Evolutionary conservation across 2,113 vertebrate genomes (phyloP), one percentile per base, ranked within the genome.

Genomic region (Turdus rufiventris): DNA sequence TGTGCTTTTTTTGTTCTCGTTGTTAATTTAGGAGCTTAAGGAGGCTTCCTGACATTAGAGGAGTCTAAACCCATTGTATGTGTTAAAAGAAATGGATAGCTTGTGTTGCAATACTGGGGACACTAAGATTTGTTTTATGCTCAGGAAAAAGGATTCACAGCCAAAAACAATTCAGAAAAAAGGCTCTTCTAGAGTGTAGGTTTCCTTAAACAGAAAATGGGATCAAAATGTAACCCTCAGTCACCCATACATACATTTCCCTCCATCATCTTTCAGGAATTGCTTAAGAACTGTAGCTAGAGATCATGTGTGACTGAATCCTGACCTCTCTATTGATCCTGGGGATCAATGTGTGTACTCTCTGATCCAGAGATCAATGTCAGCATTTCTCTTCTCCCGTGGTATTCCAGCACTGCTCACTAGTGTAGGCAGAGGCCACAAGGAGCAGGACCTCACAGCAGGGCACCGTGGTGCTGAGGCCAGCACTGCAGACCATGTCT

Each of bases 311-410:
- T 76, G 93, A 68, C 74, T 91, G 95, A 85, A 85, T 83, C 62
- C 33, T 93, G 71, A 88, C 81, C 90, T 85, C 74, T 65, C 18
- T 74, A 45, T 88, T 82, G 93, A 91, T 95, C 40, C 74, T 45
- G 16, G 28, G 86, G 73, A 88, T 93, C 89, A 89, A 5, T 89
- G 40, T 85, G 19, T 65, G 33, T 57, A 45, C 58, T 74, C 57
- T 50, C 28, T 88, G 82, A 89, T 91, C 50, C 89, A 58, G 40
- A 89, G 76, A 89, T 81, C 82, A 36, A 29, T 81, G 56, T 43
- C 12, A 29, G 36, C 8, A 3, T 86, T 89, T 82, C 50, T 73
- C 18, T 82, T 17, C 57, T 86, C n/a, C 73, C 3, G 2, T 1
- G 3, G 33, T 66, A 18, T 71, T 80, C 56, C 53, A 71, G 24